Base-by-base conservation (phyloP, 2,113 vertebrate species). In the Malaclemys terrapin region DNA sequence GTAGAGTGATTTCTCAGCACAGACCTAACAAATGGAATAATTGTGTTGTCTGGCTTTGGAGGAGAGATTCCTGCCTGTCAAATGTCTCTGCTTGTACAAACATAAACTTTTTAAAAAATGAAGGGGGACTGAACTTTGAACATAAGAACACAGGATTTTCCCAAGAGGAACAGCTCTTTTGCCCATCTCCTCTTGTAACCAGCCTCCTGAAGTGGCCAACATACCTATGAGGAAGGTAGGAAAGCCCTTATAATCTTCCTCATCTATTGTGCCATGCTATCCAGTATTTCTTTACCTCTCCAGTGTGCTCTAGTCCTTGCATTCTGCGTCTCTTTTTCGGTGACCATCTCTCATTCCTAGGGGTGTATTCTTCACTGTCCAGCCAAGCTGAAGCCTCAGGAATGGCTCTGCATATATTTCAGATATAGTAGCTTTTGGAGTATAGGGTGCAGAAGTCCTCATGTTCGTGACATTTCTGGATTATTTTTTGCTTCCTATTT, bases 241-340 rank as follows among this genome's bases (percentile, higher is more conserved):
- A 76, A 76, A 76, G 10, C 42, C 38, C 20, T 42, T 38, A 47
- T 27, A 78, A 47, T 47, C 25, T 78, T 78, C 45, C 25, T 91
- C 62, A 31, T 83, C 93, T 83, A 25, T 79, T 65, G 24, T 25
- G 10, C 35, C 13, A 9, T 1, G 22, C 1, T 59, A 90, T 42
- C n/a, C 90, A 24, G 8, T 85, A 91, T 93, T 91, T 88, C 29
- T 87, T 85, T 1, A 25, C 72, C 87, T 84, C 83, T 95, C 82
- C 59, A 52, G 85, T 82, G 14, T 1, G 62, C 42, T 91, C 8
- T 76, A 45, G 10, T 84, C 4, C 22, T 93, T 86, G 54, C 56
- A 83, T 93, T 93, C 3, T 3, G 50, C 90, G 87, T 79, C 95
- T 11, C 14, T 8, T 85, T 82, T 85, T 27, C 31, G 38, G 69